Percentiles rank a stretch among this genome's conserved stretches.
Conservation (phyloP, 2,888 invertebrate species). For the Oscheius sp. region DNA sequence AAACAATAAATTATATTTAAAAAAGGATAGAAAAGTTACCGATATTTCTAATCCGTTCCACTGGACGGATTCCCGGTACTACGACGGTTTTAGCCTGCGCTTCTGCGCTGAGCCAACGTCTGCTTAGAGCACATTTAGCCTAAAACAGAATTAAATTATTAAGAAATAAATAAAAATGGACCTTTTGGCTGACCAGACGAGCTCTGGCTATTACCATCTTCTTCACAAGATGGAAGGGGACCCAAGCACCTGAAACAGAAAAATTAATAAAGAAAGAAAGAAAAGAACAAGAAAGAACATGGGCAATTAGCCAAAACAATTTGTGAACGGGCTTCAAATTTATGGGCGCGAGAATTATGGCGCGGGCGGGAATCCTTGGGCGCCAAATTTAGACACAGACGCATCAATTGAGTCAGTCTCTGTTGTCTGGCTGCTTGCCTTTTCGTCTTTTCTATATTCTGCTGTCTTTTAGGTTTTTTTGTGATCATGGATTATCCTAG, state of each 20-base stretch:
- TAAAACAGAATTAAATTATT: neutral
- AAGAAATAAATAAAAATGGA: neutral
- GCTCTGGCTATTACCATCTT: conserved; percentile 24
- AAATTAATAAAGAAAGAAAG: neutral
- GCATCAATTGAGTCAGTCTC: conserved; percentile 5
- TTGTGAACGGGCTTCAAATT: conserved; percentile 25
- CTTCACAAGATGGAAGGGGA: conserved; percentile 4
- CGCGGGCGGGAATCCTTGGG: conserved; percentile 20
- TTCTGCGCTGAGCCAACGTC: conserved; percentile 8
- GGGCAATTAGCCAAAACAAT: neutral
- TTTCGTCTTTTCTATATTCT: no score
- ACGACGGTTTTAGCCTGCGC: conserved; percentile 28
- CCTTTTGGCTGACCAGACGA: conserved; percentile 14
- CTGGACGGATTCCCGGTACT: conserved; percentile 57
- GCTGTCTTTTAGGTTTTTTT: no score
- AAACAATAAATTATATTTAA: conserved; percentile 8
- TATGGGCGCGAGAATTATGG: conserved; percentile 25
- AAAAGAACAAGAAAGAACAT: neutral
- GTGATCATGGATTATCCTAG: no score
- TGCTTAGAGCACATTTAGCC: conserved; percentile 3
- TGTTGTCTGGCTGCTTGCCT: no score
- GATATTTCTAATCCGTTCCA: conserved; percentile 70
- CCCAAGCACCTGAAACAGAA: conserved; percentile 23
- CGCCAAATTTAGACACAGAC: neutral
- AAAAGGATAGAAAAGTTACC: conserved; percentile 45